Base-by-base conservation (phyloP, 2,113 vertebrate genomes). In the Hyperoodon ampullatus region DNA sequence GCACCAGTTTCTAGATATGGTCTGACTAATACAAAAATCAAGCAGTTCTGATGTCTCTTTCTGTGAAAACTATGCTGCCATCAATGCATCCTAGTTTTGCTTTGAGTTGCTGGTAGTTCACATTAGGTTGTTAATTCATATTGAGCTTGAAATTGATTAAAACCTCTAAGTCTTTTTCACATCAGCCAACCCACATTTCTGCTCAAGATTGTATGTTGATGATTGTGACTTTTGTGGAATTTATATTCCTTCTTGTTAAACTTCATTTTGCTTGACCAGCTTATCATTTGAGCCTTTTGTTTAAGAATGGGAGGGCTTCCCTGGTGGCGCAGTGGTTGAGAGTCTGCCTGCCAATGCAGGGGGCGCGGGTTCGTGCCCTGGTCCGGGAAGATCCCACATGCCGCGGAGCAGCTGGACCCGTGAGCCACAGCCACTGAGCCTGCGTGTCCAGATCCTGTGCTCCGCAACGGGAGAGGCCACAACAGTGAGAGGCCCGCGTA, bases 201-300 rank as follows among this genome's bases (percentile, higher is more conserved):
- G 74, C 42, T 33, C 72, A 47, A 42, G 63, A 50, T 28, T 93
- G 19, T 23, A 39, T 70, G 47, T 19, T 13, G 4, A 13, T 81
- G 35, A 53, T 53, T 14, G 33, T 42, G 11, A 66, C 65, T 80
- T 87, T 63, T 75, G 26, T 75, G 65, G 28, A 71, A 26, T 23
- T 53, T 82, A 66, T 39, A 19, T 24, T 91, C 30, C 19, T 85
- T 91, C 53, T 86, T 58, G 28, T 86, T 84, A 93, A 68, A 55
- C 58, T 81, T 53, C 35, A 78, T 70, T 92, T 94, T 53, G 5
- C 58, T 85, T 89, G 15, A 47, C 71, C 19, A n/a, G 2, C 26
- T 81, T 47, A 26, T 70, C 60, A 14, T 70, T 39, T 44, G 44
- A 95, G 24, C 14, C 39, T 89, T 95, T 88, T 66, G 8, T 70